phyloP scores from a whole-genome alignment of 2,888 invertebrate species.

The Caenorhabditis sinica region DNA sequence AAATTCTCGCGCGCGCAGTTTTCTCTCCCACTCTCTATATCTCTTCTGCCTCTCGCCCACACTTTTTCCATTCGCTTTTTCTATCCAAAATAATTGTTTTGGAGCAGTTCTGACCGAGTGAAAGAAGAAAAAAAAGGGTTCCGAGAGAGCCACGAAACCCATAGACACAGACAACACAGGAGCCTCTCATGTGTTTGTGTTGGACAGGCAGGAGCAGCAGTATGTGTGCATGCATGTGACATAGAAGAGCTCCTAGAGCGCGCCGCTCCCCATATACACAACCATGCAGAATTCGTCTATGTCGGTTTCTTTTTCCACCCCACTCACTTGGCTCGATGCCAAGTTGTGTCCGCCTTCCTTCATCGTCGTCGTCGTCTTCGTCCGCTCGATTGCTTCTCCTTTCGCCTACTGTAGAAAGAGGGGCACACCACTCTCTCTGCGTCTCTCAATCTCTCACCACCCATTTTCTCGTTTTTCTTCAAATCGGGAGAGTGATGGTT shows the following conservation, averaged over 20 bases:
- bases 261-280: conserved; percentile 16
- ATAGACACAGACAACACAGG: neutral
- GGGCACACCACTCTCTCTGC: conserved; percentile 19
- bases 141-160: conserved; percentile 11
- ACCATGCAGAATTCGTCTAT: conserved; percentile 18
- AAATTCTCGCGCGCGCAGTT: neutral
- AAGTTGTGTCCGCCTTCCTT: conserved; percentile 55
- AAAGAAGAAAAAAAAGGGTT: conserved; percentile 16
- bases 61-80: conserved; percentile 15
- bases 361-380: conserved; percentile 17
- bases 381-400: conserved; percentile 57
- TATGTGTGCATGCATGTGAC: conserved; percentile 50
- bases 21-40: neutral
- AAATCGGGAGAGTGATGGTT: conserved; percentile 15
- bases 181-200: conserved; percentile 45
- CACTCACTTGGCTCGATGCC: conserved; percentile 53
- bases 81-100: conserved; percentile 54
- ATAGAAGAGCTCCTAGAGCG: conserved; percentile 32
- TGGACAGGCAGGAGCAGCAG: neutral
- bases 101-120: conserved; percentile 35
- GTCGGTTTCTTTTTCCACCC: neutral
- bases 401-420: conserved; percentile 47
- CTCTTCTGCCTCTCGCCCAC: neutral
- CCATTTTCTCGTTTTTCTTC: conserved; percentile 4
- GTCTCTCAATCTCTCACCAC: conserved; percentile 35